phyloP scores from a whole-genome alignment of 2,797 vertebrate species.

The Pseudomugil tenellus region DNA sequence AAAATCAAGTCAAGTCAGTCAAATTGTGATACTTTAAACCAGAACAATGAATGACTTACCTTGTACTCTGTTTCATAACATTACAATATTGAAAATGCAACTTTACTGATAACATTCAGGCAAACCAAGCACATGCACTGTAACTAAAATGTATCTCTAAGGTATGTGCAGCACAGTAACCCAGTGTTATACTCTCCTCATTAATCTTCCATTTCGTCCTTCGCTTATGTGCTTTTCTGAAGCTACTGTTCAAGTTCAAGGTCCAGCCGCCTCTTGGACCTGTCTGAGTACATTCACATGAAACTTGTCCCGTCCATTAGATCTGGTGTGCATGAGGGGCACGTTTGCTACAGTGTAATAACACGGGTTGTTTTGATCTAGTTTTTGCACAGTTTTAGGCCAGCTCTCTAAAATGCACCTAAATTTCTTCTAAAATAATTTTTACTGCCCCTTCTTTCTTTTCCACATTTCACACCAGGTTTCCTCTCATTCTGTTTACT shows the following conservation, averaged over 20 bases:
- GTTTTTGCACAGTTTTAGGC: slow-evolving; percentile 11
- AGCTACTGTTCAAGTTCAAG: slow-evolving; percentile 40
- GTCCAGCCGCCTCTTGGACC: slow-evolving; percentile 25
- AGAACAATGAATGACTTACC: neutral
- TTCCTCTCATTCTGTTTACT: slow-evolving; percentile 25
- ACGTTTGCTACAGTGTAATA: slow-evolving; percentile 21
- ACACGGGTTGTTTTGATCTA: neutral
- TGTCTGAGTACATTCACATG: slow-evolving; percentile 49
- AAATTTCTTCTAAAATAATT: neutral
- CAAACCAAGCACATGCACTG: neutral
- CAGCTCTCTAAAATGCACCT: neutral
- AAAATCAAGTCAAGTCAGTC: neutral
- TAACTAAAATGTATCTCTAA: slow-evolving; percentile 23
- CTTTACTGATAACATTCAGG: slow-evolving; percentile 11
- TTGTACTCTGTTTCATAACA: neutral
- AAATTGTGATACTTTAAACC: neutral
- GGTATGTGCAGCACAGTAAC: neutral
- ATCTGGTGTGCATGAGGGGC: slow-evolving; percentile 26
- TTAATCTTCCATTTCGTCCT: slow-evolving; percentile 11
- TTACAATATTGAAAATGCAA: slow-evolving; percentile 13
- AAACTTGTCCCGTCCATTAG: slow-evolving; percentile 53
- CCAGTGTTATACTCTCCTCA: slow-evolving; percentile 12
- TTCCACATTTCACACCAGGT: slow-evolving; percentile 12
- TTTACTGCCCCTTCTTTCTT: neutral
- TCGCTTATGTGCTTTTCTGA: slow-evolving; percentile 11